phyloP scores from a whole-genome alignment of 2,113 vertebrate species.

The Zosterops borbonicus region DNA sequence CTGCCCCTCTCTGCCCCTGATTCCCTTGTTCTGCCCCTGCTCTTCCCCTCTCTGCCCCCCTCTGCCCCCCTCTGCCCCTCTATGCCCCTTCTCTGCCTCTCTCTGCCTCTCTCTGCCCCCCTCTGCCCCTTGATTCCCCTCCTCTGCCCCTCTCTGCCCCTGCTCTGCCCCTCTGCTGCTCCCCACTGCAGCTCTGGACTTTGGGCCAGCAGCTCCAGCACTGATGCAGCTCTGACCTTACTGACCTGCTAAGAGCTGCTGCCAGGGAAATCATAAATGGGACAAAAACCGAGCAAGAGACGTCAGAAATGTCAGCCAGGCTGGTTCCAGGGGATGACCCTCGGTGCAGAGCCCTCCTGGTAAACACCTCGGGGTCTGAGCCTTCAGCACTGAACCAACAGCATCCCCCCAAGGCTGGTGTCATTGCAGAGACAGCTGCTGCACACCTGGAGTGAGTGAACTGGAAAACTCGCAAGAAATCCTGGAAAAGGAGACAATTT shows the following conservation, averaged over 20 bases:
- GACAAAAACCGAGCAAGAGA: background rate
- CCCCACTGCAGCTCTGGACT: background rate
- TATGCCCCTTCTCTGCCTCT: background rate
- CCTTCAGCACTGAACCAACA: background rate
- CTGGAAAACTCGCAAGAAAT: background rate
- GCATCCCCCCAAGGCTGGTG: background rate
- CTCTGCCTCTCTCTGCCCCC: background rate
- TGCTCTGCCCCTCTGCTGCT: background rate
- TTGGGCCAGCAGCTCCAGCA: rapidly evolving
- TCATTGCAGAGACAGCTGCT: background rate
- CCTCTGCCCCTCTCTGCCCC: background rate
- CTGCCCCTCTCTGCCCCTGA: background rate
- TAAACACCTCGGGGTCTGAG: background rate
- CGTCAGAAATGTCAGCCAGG: background rate
- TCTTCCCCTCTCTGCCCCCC: too few relatives aligned
- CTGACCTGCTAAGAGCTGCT: background rate
- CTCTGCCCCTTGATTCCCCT: background rate
- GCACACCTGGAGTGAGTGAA: background rate
- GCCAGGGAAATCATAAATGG: background rate
- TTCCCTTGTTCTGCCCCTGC: background rate
- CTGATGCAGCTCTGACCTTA: background rate
- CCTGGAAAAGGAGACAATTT: constrained; percentile 3
- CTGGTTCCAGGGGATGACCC: background rate
- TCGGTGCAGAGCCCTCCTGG: background rate
- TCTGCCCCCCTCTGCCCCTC: background rate